Conservation (phyloP, 2,888 invertebrate genomes). For the Macroteleia sp. region DNA sequence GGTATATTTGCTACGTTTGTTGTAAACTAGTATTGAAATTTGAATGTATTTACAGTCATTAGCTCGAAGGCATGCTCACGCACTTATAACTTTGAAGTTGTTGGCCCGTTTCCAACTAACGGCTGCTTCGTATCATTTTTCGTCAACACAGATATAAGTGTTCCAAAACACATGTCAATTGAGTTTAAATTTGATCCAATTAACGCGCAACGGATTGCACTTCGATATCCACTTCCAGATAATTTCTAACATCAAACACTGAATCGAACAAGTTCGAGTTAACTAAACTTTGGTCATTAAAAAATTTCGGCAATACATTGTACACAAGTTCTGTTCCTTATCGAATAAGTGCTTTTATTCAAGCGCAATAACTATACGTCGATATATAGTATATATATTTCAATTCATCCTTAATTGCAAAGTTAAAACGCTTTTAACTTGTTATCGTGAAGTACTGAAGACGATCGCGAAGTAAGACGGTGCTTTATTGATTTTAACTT, state of each 20-base stretch:
- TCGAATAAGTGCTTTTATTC: not conserved
- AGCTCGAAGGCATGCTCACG: constrained; percentile 15
- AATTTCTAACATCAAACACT: not conserved
- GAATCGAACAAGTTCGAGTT: constrained; percentile 3
- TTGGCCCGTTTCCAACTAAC: constrained; percentile 34
- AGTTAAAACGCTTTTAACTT: constrained; percentile 32
- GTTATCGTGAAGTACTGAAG: constrained; percentile 12
- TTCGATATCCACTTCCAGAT: not conserved
- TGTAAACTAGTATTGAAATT: constrained; percentile 24
- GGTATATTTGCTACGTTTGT: constrained; percentile 12
- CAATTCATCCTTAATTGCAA: constrained; percentile 17
- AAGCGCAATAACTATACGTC: not conserved
- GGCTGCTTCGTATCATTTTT: constrained; percentile 11
- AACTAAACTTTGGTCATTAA: not conserved
- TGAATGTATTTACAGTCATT: constrained; percentile 32
- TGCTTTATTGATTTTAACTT: constrained; percentile 2
- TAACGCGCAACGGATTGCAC: too few relatives aligned
- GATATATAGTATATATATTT: constrained; percentile 10
- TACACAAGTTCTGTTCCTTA: constrained; percentile 11
- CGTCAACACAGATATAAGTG: constrained; percentile 8
- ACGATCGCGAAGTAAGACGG: too few relatives aligned
- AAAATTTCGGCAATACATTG: constrained; percentile 18
- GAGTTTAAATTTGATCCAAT: constrained; percentile 4
- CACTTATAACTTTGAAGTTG: constrained; percentile 41
- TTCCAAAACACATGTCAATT: constrained; percentile 13